phyloP scores from a whole-genome alignment of 2,113 vertebrate species.

The Mastomys coucha region DNA sequence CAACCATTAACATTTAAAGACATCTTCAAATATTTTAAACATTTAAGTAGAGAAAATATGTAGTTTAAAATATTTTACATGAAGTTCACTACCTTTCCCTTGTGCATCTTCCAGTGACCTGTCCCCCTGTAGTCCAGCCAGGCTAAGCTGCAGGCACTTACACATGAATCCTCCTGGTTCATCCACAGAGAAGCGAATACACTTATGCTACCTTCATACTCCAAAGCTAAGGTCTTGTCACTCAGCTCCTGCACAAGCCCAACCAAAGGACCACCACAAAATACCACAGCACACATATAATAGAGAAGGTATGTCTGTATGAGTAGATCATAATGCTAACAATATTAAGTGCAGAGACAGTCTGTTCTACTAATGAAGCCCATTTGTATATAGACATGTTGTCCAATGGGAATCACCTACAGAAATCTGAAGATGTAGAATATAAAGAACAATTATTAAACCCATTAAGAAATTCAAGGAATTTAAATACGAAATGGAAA shows the following conservation, averaged over 20 bases:
- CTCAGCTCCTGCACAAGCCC: background rate
- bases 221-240: background rate
- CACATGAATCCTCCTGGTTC: background rate
- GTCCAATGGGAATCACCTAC: too few relatives aligned
- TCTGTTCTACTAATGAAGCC: background rate
- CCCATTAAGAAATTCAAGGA: background rate
- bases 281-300: background rate
- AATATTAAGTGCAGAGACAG: background rate
- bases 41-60: background rate
- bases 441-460: background rate
- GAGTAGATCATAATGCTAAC: background rate
- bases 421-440: background rate
- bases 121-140: background rate
- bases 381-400: background rate
- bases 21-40: constrained; percentile 21
- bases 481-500: background rate
- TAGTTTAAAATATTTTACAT: background rate
- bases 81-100: background rate
- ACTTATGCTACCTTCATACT: background rate
- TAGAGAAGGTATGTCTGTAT: background rate
- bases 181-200: background rate
- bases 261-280: background rate
- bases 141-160: background rate
- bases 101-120: background rate
- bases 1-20: background rate